These are phyloP conservation scores for Trissolcus basalis DNA, from an alignment of 1,140 invertebrate genomes.

Conservation along the genomic window DNA sequence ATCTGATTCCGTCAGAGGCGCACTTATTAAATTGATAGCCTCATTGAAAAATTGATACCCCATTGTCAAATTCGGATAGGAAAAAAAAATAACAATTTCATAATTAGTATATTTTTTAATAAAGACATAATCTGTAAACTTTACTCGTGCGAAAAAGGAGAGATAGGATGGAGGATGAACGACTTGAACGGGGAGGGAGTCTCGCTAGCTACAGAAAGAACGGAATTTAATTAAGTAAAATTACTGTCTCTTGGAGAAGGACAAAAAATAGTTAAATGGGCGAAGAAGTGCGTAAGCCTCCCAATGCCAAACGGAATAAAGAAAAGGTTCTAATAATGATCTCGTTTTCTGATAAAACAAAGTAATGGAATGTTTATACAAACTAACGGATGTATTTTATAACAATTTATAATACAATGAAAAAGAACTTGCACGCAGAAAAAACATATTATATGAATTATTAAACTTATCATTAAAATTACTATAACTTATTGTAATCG, in stretches of 20 bases:
- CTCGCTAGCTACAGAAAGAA: conserved; percentile 69
- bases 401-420: no score
- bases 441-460: no score
- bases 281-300: conserved; percentile 39
- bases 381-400: no score
- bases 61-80: no score
- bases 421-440: no score
- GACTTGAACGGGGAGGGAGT: conserved; percentile 22
- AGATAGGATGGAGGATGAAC: conserved; percentile 35
- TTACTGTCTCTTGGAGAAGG: conserved; percentile 73
- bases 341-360: conserved; percentile 70
- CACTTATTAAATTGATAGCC: no score
- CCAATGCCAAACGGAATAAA: conserved; percentile 23
- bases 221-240: conserved; percentile 78
- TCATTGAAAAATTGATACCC: no score
- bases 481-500: no score
- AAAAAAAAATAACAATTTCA: no score
- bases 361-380: conserved; percentile 29
- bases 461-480: no score
- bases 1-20: no score
- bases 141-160: conserved; percentile 5
- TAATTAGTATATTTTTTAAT: conserved; percentile 11
- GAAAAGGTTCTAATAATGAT: conserved; percentile 66
- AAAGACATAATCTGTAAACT: conserved; percentile 59
- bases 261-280: conserved; percentile 66